phyloP scores from a whole-genome alignment of 1,140 invertebrate species.

The Bradynema listronoti region DNA sequence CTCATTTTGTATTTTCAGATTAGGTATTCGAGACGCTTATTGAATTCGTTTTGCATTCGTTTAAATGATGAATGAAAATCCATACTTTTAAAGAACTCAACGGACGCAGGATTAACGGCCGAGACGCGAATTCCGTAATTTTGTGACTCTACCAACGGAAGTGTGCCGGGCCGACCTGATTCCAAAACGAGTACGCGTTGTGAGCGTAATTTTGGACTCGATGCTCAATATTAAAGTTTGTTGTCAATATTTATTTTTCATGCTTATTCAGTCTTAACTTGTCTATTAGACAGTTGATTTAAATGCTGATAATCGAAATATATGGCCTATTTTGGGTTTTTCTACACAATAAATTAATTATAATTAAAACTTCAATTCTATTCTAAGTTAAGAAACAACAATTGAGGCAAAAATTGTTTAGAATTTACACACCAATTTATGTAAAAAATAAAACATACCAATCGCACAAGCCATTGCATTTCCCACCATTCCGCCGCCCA shows the following conservation, averaged over 20 bases:
- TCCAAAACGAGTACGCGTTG: constrained; percentile 38
- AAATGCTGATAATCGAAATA: no score
- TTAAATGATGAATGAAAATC: not conserved
- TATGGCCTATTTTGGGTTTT: no score
- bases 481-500: constrained; percentile 42
- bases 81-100: constrained; percentile 38
- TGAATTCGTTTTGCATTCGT: no score
- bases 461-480: constrained; percentile 46
- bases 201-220: constrained; percentile 15
- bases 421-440: no score
- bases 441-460: constrained; percentile 22
- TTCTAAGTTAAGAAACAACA: no score
- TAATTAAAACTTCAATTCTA: no score
- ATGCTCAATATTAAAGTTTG: constrained; percentile 24
- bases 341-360: no score
- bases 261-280: no score
- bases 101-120: constrained; percentile 35
- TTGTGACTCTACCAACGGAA: not conserved
- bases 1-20: no score
- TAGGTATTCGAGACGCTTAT: no score
- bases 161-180: constrained; percentile 8
- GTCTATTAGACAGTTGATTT: no score
- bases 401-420: no score
- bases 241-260: not conserved
- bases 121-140: constrained; percentile 42